Base-by-base conservation (phyloP, 2,888 invertebrate species). In the Pteria penguin region DNA sequence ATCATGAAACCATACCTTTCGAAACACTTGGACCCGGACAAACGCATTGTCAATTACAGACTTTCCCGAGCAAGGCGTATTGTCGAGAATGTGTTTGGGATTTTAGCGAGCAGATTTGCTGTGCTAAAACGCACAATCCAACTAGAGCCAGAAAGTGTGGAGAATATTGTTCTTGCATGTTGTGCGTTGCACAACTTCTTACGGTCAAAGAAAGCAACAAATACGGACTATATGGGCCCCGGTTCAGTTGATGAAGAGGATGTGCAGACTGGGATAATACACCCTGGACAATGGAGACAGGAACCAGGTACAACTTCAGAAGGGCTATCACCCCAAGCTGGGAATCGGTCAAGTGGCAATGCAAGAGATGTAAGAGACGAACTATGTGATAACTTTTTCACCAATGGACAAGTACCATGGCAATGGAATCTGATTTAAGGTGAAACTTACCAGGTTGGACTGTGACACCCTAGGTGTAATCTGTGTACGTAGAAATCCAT, bases 61-160 rank as follows among this genome's bases (percentile, higher is more conserved):
- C 72, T 62, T 62, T 62, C 61, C 22, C 22, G 67, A 68, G 74
- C 60, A 58, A 24, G 72, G 2, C 11, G 68, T 62, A 62, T 72
- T 36, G 60, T 60, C 5, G 76, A 76, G 55, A 72, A 67, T 76
- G 72, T 60, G 14, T 75, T 75, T 75, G 67, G 67, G 0, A 61
- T 73, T 45, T 60, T 33, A 54, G 54, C 54, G 4, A 63, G 58
- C 58, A 58, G 26, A 58, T 58, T 58, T 58, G 58, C 22, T n/a
- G 58, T 58, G 14, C 24, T 58, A 14, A n/a, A 58, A 58, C n/a
- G 24, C 14, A 14, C 58, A 22, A 58, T 58, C 14, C 58, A n/a
- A 22, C 2, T 68, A 22, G 32, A 55, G n/a, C 68, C 68, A 68
- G 68, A 68, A 24, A 68, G 27, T n/a, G 58, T 58, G 11, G 68